Base-by-base conservation (phyloP, 2,888 invertebrate genomes). In the Eucriotettix oculatus region DNA sequence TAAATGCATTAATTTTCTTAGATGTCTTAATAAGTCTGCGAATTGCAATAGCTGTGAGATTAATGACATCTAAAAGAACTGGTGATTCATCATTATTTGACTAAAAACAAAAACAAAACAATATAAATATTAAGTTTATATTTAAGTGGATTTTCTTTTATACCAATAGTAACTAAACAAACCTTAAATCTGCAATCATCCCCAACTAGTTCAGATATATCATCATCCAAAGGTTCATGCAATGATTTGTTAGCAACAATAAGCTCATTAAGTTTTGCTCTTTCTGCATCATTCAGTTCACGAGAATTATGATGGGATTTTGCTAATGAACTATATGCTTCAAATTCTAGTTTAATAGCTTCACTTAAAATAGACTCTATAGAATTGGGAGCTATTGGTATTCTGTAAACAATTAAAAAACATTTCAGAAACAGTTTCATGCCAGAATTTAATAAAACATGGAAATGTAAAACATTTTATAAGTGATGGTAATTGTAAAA, bases 41-140 rank as follows among this genome's bases (percentile, higher is more conserved):
- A 65, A 98, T 94, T 7, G 94, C 94, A 59, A 94, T 83, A 5
- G 96, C 94, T 0, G 93, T 93, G 67, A 95, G 77, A 78, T 93
- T 93, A 65, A 93, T 89, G 41, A 93, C 86, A 67, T 87, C 90
- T 59, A 92, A 78, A 9, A 93, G 74, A 55, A 84, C 81, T 17
- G 63, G 63, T 42, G 58, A 53, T 43, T 63, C 60, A 29, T 63
- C 62, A 29, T 56, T 59, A 57, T 58, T 63, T n/a, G 60, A 58
- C 63, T 63, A 42, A 41, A n/a, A 42, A 14, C 2, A 9, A 48
- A n/a, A 48, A 48, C 48, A 48, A 48, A 48, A 14, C 48, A 48
- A 48, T 48, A 14, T 48, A 48, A 12, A 5, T n/a, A 14, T n/a
- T 48, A 7, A n/a, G 2, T 48, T 48, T 14, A 48, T 9, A 48